A percentile compares a stretch with the other conserved stretches of the same genome.
phyloP scores from a whole-genome alignment of 2,888 invertebrate genomes.

The Tigriopus californicus region DNA sequence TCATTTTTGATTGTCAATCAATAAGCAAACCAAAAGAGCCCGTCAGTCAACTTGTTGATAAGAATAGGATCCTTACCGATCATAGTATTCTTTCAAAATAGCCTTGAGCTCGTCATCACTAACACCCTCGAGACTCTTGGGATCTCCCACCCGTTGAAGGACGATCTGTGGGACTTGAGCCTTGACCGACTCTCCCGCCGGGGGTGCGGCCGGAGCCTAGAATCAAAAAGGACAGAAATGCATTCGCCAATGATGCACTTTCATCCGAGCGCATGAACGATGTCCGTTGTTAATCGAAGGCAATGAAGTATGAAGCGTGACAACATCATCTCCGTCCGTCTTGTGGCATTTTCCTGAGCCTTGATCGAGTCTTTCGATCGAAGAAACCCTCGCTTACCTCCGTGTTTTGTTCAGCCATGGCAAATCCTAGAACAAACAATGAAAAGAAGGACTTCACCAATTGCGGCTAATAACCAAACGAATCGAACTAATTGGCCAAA shows the following conservation, averaged over 20 bases:
- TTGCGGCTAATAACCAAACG: too few species aligned
- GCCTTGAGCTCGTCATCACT: constrained; percentile 2
- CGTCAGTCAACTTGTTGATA: too few species aligned
- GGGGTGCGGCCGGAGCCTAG: not conserved
- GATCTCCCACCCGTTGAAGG: not conserved
- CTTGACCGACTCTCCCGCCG: not conserved
- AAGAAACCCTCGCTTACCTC: too few species aligned
- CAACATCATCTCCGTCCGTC: too few species aligned
- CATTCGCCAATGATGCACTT: not conserved
- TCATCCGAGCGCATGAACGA: not conserved
- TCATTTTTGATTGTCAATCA: too few species aligned
- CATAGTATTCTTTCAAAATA: constrained; percentile 7
- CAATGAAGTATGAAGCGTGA: not conserved
- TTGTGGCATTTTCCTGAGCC: too few species aligned
- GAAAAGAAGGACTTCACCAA: too few species aligned
- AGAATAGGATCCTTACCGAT: not conserved
- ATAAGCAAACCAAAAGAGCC: too few species aligned
- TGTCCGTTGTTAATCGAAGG: not conserved
- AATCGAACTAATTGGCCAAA: too few species aligned
- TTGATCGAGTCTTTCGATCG: too few species aligned
- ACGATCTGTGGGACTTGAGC: not conserved
- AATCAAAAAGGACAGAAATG: not conserved
- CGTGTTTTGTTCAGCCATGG: too few species aligned
- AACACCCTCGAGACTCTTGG: not conserved
- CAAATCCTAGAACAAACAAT: too few species aligned